Conservation (phyloP, 2,113 vertebrate genomes). For the Onychorhynchus coronatus region DNA sequence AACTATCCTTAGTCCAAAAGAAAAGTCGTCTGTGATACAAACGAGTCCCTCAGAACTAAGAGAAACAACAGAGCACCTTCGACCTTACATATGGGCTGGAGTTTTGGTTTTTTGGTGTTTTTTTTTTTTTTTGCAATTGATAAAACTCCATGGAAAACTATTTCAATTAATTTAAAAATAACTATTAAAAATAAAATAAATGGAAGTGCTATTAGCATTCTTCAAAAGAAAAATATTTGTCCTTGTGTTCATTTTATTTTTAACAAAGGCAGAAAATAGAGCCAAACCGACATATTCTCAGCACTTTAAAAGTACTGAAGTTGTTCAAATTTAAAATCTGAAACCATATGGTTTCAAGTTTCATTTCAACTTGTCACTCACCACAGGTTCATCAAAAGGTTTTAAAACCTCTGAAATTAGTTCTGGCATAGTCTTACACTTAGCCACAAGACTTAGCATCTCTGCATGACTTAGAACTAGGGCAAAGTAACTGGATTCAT, state of each 20-base stretch:
- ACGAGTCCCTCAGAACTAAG: not conserved
- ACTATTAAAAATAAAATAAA: not conserved
- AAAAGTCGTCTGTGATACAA: not conserved
- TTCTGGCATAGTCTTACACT: not conserved
- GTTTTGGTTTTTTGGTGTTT: no score
- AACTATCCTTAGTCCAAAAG: not conserved
- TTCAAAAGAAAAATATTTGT: not conserved
- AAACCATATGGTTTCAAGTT: not conserved
- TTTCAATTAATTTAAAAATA: not conserved
- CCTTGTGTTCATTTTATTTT: not conserved
- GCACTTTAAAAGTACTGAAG: not conserved
- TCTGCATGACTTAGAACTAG: not conserved
- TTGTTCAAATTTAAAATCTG: not conserved
- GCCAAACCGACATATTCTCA: not conserved
- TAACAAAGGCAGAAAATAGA: constrained; percentile 3
- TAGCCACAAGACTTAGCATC: not conserved
- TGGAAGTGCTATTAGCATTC: not conserved
- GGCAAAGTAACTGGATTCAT: not conserved
- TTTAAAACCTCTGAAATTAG: not conserved
- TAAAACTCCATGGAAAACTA: not conserved
- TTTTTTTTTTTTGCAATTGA: not conserved
- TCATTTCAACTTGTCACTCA: not conserved
- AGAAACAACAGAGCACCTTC: not conserved
- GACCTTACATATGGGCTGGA: not conserved
- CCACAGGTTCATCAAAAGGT: not conserved